phyloP scores from a whole-genome alignment of 1,140 invertebrate genomes.

The Drosophila punjabiensis region DNA sequence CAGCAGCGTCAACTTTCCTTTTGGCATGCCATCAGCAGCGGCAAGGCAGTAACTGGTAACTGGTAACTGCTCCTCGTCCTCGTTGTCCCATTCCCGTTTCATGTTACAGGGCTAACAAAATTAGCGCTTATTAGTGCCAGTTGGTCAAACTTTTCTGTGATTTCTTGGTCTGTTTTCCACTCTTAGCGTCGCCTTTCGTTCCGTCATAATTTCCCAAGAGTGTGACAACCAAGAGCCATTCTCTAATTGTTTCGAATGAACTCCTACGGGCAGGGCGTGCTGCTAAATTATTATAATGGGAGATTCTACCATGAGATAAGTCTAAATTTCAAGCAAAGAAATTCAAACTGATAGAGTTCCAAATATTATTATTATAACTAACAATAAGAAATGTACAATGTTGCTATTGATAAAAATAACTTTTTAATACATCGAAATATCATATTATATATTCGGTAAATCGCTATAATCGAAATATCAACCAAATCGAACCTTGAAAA shows the following conservation, averaged over 20 bases:
- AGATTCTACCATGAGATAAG: no score
- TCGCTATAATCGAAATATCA: no score
- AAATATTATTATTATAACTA: no score
- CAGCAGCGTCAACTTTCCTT: constrained; percentile 31
- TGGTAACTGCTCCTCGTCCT: constrained; percentile 1
- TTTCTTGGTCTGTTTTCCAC: constrained; percentile 50
- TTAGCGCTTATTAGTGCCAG: constrained; percentile 82
- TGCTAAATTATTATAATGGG: constrained; percentile 29
- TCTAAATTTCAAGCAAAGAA: not conserved
- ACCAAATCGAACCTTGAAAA: no score
- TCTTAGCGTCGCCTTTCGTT: constrained; percentile 26
- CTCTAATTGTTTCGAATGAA: constrained; percentile 78
- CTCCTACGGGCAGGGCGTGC: constrained; percentile 58
- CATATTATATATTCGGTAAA: no score
- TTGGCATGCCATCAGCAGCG: constrained; percentile 57
- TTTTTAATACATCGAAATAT: no score
- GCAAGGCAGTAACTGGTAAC: constrained; percentile 25
- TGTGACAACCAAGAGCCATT: constrained; percentile 42
- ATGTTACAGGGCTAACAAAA: constrained; percentile 71
- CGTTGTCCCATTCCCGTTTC: not conserved
- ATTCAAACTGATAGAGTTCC: not conserved
- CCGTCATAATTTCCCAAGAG: constrained; percentile 69
- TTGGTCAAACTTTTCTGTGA: constrained; percentile 67
- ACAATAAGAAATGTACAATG: no score
- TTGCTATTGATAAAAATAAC: no score